Evolutionary conservation across 2,888 invertebrate genomes (phyloP).

Genomic region (Chamaedrilus cognettii): DNA sequence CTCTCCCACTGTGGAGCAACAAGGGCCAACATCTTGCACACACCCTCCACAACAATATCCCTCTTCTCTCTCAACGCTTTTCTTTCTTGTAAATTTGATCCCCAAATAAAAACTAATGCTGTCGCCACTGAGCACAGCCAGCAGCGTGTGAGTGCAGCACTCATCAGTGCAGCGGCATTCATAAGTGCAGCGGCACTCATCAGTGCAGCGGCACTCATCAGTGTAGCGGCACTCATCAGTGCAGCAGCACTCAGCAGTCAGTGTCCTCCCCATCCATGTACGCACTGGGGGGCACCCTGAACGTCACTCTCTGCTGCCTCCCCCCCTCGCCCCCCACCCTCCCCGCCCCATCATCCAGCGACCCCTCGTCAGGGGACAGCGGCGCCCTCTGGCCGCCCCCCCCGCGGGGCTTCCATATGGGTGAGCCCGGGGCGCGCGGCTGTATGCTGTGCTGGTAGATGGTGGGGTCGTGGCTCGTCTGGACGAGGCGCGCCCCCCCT

Average conservation of each 20-base stretch:
- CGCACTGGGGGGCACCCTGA: conserved; percentile 8
- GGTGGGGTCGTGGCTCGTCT: conserved; percentile 90
- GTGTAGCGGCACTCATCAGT: too few species aligned
- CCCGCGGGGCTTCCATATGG: conserved; percentile 94
- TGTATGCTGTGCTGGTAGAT: conserved; percentile 70
- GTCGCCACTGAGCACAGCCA: too few species aligned
- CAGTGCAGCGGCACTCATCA: too few species aligned
- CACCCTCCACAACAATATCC: too few species aligned
- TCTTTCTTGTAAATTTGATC: too few species aligned
- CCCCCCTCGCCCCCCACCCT: background rate
- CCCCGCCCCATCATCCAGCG: background rate
- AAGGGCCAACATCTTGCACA: too few species aligned
- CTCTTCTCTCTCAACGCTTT: too few species aligned
- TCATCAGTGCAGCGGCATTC: too few species aligned
- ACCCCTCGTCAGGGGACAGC: background rate
- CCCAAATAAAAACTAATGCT: too few species aligned
- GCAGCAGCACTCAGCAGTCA: conserved; percentile 1
- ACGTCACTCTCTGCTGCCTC: conserved; percentile 3
- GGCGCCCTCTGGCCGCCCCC: background rate
- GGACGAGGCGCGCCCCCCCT: conserved; percentile 72
- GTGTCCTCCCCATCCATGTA: conserved; percentile 3
- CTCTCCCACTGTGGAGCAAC: too few species aligned
- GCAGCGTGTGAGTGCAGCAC: too few species aligned
- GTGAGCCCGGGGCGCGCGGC: conserved; percentile 79
- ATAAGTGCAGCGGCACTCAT: too few species aligned